phyloP scores from a whole-genome alignment of 2,113 vertebrate genomes.

The Leptobrachium ailaonicum region DNA sequence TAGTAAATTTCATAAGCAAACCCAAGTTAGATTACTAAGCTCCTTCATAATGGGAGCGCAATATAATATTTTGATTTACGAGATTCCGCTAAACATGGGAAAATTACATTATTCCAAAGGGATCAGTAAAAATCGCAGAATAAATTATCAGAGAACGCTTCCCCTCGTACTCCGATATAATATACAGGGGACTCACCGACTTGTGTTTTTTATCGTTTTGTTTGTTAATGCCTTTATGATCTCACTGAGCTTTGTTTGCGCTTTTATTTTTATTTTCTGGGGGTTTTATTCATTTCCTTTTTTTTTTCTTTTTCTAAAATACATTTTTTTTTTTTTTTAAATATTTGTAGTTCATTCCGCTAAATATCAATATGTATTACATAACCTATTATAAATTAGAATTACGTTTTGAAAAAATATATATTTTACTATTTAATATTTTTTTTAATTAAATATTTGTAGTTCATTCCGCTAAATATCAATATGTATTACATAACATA shows the following conservation, averaged over 20 bases:
- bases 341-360: too few relatives aligned
- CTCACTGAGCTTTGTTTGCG: neutral
- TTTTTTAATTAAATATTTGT: too few relatives aligned
- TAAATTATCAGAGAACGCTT: constrained; percentile 32
- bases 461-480: too few relatives aligned
- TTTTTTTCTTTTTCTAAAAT: too few relatives aligned
- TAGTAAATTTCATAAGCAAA: constrained; percentile 48
- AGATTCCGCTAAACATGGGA: constrained; percentile 33
- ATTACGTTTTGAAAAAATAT: too few relatives aligned
- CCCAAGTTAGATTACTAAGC: constrained; percentile 29
- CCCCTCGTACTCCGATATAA: neutral
- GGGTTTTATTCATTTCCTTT: neutral
- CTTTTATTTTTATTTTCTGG: too few relatives aligned
- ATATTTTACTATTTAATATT: too few relatives aligned
- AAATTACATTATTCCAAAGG: constrained; percentile 44
- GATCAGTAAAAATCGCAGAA: constrained; percentile 6
- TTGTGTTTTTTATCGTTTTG: neutral
- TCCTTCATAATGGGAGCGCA: constrained; percentile 27
- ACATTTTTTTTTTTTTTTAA: neutral
- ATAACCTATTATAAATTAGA: too few relatives aligned
- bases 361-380: too few relatives aligned
- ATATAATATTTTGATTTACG: constrained; percentile 46
- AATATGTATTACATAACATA: too few relatives aligned
- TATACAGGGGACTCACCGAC: neutral
- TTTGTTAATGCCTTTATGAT: neutral